Evolutionary conservation across 92 coral and sea anemone species (phyloP).

Genomic region (Epizoanthus rinbou): DNA sequence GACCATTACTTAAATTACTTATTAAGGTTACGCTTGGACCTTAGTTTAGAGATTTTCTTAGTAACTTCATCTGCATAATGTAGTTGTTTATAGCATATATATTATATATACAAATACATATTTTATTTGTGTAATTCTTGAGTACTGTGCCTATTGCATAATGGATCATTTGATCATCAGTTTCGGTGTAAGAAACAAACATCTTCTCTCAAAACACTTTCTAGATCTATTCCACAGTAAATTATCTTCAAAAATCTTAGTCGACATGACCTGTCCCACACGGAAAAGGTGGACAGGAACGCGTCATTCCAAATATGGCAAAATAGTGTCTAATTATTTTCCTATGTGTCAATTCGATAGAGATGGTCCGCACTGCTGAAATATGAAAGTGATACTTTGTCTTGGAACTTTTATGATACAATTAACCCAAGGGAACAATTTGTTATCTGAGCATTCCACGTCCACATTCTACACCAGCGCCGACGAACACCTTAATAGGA

Average conservation of each 20-base stretch:
- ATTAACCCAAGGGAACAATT: slow-evolving; percentile 4
- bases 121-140: too few relatives aligned
- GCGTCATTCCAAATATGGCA: slow-evolving; percentile 18
- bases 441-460: slow-evolving; percentile 44
- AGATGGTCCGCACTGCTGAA: slow-evolving; percentile 10
- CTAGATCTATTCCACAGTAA: neutral
- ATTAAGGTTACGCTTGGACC: too few relatives aligned
- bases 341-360: neutral
- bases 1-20: too few relatives aligned
- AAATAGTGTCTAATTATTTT: neutral
- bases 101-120: too few relatives aligned
- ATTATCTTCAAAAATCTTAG: neutral
- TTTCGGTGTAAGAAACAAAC: neutral
- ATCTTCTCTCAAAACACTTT: neutral
- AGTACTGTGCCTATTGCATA: too few relatives aligned
- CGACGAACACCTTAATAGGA: slow-evolving; percentile 27
- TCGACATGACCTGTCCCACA: neutral
- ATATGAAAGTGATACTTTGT: slow-evolving; percentile 18
- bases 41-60: too few relatives aligned
- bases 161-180: too few relatives aligned
- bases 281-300: neutral
- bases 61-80: too few relatives aligned
- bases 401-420: slow-evolving; percentile 5
- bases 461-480: slow-evolving; percentile 30
- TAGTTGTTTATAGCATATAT: too few relatives aligned